Conservation (phyloP, 2,797 vertebrate genomes). For the Falco peregrinus region DNA sequence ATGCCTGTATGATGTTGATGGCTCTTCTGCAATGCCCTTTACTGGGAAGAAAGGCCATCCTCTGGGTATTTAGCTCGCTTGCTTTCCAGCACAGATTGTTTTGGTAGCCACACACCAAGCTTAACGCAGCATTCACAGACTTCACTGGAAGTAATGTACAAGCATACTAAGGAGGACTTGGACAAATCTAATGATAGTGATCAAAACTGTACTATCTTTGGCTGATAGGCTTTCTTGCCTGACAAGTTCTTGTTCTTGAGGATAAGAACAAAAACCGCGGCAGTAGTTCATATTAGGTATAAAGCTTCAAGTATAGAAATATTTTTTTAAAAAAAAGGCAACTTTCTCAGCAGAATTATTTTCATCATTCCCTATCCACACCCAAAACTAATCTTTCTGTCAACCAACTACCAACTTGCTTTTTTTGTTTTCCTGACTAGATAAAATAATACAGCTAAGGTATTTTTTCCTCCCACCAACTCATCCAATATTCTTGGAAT, state of each 20-base stretch:
- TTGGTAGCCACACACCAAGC: not conserved
- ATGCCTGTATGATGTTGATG: not conserved
- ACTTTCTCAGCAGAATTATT: conserved; percentile 42
- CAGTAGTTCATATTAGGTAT: not conserved
- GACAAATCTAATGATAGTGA: not conserved
- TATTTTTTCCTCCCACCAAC: conserved; percentile 10
- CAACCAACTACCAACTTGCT: not conserved
- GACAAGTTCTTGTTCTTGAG: not conserved
- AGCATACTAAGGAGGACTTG: not conserved
- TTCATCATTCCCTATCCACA: conserved; percentile 35
- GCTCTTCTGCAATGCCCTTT: not conserved
- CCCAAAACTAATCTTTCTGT: conserved; percentile 30
- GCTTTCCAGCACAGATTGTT: not conserved
- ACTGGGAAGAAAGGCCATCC: not conserved
- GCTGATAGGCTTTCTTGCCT: not conserved
- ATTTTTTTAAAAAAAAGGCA: not conserved
- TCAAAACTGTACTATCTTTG: not conserved
- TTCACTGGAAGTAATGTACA: not conserved
- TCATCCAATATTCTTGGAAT: not conserved
- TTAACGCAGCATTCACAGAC: not conserved
- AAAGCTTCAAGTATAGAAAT: not conserved
- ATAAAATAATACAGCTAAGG: conserved; percentile 5
- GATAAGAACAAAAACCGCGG: not conserved
- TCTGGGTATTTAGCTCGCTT: not conserved
- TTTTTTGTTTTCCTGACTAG: conserved; percentile 2